Conservation (phyloP, 2,888 invertebrate genomes). For the Machimus atricapillus region DNA sequence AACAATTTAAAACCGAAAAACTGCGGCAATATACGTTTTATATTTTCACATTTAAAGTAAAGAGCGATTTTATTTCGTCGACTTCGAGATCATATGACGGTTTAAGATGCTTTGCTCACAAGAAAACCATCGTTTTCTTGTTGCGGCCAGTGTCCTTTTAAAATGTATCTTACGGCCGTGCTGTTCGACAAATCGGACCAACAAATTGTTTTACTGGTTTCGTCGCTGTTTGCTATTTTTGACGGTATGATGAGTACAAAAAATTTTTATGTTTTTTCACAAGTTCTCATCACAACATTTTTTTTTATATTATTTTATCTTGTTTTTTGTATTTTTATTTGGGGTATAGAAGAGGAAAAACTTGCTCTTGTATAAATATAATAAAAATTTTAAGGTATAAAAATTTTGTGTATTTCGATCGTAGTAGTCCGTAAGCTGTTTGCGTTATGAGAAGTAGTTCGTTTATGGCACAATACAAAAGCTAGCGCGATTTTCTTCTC, state of each 20-base stretch:
- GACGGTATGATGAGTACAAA: slow-evolving; percentile 11
- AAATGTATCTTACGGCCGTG: background rate
- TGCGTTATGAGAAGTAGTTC: slow-evolving; percentile 64
- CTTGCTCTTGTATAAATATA: slow-evolving; percentile 42
- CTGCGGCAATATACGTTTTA: background rate
- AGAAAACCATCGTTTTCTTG: background rate
- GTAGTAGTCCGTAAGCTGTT: slow-evolving; percentile 54
- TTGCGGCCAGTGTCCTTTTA: background rate
- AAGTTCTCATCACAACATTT: slow-evolving; percentile 22
- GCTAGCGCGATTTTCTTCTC: slow-evolving; percentile 53
- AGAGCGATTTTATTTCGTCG: background rate
- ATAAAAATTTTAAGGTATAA: slow-evolving; percentile 45
- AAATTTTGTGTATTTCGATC: slow-evolving; percentile 53
- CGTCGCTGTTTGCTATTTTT: background rate
- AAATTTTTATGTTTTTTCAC: slow-evolving; percentile 14
- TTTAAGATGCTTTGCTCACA: background rate
- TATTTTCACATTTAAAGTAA: background rate
- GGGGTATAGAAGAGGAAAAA: background rate
- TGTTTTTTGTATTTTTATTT: background rate
- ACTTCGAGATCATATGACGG: background rate
- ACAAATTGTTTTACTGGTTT: background rate
- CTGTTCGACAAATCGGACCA: background rate
- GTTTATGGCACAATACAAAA: slow-evolving; percentile 64
- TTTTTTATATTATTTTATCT: background rate
- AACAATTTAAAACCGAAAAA: background rate